phyloP scores from a whole-genome alignment of 1,140 invertebrate genomes.

The Mesaphorura yosii region DNA sequence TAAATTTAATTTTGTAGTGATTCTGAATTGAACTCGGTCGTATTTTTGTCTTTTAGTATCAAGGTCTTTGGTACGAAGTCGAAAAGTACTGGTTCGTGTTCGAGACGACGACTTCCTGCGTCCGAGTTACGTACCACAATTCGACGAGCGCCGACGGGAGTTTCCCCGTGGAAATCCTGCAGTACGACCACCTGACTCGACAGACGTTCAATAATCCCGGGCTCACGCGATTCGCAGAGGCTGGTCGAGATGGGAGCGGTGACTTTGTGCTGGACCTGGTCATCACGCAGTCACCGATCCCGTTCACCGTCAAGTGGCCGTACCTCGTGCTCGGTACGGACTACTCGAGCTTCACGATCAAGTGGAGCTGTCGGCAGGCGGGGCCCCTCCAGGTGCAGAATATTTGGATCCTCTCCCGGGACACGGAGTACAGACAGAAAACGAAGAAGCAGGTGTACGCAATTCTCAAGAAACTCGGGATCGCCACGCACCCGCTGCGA shows the following conservation, averaged over 20 bases:
- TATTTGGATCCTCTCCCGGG: background rate
- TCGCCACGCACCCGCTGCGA: background rate
- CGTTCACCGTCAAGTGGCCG: conserved; percentile 13
- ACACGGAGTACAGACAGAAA: background rate
- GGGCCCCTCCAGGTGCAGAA: conserved; percentile 11
- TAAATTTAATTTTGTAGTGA: too few relatives aligned
- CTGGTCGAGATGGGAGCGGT: conserved; percentile 8
- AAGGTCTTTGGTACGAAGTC: conserved; percentile 66
- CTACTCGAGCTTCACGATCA: conserved; percentile 33
- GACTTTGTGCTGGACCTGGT: conserved; percentile 9
- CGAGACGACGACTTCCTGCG: conserved; percentile 61
- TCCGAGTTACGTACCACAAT: conserved; percentile 32
- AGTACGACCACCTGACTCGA: too few relatives aligned
- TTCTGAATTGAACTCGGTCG: too few relatives aligned
- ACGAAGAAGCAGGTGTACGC: background rate
- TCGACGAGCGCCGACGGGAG: conserved; percentile 4
- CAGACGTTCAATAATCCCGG: conserved; percentile 5
- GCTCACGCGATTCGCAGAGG: background rate
- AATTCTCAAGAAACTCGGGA: background rate
- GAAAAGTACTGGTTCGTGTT: conserved; percentile 63
- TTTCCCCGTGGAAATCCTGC: conserved; percentile 5
- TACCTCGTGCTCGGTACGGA: conserved; percentile 35
- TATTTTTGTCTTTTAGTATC: conserved; percentile 43
- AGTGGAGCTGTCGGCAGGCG: conserved; percentile 32
- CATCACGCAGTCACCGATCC: conserved; percentile 10